phyloP scores from a whole-genome alignment of 2,113 vertebrate genomes.

The Calidris pugnax region DNA sequence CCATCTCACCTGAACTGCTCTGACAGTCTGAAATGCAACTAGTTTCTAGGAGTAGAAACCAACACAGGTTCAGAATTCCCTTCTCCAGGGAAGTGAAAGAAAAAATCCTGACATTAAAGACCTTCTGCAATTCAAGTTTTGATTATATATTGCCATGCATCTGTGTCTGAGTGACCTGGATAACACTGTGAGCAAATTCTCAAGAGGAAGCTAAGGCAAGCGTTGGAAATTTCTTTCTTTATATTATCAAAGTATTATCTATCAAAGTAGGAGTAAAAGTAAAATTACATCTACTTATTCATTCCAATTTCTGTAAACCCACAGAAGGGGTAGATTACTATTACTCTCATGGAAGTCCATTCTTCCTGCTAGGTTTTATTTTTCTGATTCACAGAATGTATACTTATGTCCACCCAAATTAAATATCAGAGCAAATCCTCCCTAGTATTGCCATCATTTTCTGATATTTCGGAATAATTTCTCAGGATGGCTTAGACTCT shows the following conservation, averaged over 20 bases:
- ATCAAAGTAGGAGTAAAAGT: background rate
- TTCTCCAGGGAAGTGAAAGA: background rate
- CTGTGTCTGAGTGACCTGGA: background rate
- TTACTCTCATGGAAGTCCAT: background rate
- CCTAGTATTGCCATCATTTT: background rate
- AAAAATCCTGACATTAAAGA: background rate
- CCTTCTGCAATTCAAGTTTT: background rate
- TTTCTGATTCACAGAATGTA: background rate
- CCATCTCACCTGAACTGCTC: background rate
- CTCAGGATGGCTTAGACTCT: background rate
- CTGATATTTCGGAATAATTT: background rate
- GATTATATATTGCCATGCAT: background rate
- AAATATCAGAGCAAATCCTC: background rate
- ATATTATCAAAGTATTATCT: background rate
- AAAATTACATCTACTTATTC: background rate
- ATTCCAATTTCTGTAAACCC: background rate
- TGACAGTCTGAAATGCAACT: background rate
- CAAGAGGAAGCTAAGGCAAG: background rate
- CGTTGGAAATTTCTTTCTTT: background rate
- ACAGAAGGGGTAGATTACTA: background rate
- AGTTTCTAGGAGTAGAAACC: background rate
- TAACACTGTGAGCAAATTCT: background rate
- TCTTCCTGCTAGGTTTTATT: background rate
- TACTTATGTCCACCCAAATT: background rate
- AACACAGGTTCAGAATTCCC: background rate